Conservation (phyloP, 2,797 vertebrate genomes). For the Ptychobarbus kaznakovi region DNA sequence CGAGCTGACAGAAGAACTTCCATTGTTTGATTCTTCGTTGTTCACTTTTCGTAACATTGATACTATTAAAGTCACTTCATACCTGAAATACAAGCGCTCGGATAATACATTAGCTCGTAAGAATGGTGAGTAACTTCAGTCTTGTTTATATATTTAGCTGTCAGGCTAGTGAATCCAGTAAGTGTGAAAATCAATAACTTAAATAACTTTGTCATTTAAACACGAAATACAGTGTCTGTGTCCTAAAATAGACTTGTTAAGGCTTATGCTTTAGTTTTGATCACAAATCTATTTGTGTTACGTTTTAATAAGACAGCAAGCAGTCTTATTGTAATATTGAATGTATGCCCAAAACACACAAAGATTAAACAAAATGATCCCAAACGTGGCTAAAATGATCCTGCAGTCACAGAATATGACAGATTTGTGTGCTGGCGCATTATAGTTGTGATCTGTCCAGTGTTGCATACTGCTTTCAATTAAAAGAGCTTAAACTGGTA, state of each 20-base stretch:
- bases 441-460: not conserved
- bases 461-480: too few species aligned
- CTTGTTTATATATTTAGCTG: not conserved
- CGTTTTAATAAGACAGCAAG: not conserved
- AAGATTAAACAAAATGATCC: not conserved
- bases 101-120: slow-evolving; percentile 25
- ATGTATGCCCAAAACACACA: not conserved
- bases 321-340: not conserved
- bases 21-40: not conserved
- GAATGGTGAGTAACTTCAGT: slow-evolving; percentile 7
- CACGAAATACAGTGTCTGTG: too few species aligned
- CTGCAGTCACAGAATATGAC: too few species aligned
- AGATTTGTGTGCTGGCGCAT: not conserved
- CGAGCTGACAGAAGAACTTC: not conserved
- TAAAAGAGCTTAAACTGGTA: too few species aligned
- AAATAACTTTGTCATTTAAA: not conserved
- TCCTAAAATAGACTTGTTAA: not conserved
- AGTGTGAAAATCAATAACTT: not conserved
- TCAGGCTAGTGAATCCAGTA: not conserved
- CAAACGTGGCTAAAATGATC: not conserved
- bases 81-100: not conserved
- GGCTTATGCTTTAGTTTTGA: not conserved
- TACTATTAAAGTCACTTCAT: not conserved
- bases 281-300: not conserved
- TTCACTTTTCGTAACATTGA: not conserved